These are phyloP conservation scores for Lycia hirtaria DNA, from an alignment of 2,888 invertebrate species.

Conservation along the genomic window DNA sequence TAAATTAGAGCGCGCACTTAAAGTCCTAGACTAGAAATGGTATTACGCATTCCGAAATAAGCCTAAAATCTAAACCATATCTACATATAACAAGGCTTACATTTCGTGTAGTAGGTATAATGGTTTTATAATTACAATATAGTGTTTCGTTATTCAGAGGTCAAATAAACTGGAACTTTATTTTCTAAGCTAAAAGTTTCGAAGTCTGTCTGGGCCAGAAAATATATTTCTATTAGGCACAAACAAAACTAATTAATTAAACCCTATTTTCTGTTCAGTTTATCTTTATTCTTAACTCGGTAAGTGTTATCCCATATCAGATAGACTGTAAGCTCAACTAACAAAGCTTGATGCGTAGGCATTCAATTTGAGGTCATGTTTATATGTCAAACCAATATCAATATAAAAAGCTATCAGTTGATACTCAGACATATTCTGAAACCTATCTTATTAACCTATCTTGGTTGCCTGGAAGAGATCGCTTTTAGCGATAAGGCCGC, in stretches of 20 bases:
- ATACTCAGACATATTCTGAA: no score
- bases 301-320: slow-evolving; percentile 13
- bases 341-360: background rate
- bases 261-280: slow-evolving; percentile 18
- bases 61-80: no score
- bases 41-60: no score
- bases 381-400: background rate
- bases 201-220: slow-evolving; percentile 21
- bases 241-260: slow-evolving; percentile 30
- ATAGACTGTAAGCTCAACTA: slow-evolving; percentile 4
- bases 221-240: slow-evolving; percentile 18
- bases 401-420: background rate
- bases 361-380: background rate
- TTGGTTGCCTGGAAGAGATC: no score
- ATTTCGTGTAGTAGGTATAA: background rate
- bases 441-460: no score
- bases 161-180: slow-evolving; percentile 20
- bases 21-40: no score
- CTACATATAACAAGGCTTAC: no score
- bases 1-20: no score
- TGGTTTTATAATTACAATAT: slow-evolving; percentile 3
- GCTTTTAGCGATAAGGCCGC: no score
- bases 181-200: slow-evolving; percentile 18
- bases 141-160: slow-evolving; percentile 8
- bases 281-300: slow-evolving; percentile 20